Percentiles rank a stretch among this genome's conserved stretches.
Evolutionary conservation across 2,888 invertebrate genomes (phyloP).

Genomic region (Ichneumoninae sp.): DNA sequence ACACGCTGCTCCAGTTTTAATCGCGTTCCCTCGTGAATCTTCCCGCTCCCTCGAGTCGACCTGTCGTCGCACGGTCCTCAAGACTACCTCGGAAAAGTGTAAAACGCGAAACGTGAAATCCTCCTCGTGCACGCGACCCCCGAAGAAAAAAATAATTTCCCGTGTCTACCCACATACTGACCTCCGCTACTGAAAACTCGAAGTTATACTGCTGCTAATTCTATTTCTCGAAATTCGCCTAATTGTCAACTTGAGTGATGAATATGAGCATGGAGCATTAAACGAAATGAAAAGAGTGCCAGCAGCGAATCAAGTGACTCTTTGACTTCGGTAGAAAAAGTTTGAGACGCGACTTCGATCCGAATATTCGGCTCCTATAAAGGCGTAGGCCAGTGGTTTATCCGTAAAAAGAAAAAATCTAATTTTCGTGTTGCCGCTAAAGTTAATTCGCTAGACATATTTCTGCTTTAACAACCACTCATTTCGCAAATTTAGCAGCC

Average conservation of each 20-base stretch:
- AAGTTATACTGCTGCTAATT: conserved; percentile 16
- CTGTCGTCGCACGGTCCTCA: neutral
- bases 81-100: conserved; percentile 12
- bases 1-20: conserved; percentile 54
- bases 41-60: conserved; percentile 18
- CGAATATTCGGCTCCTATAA: no score
- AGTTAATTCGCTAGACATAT: no score
- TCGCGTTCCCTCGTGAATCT: conserved; percentile 15
- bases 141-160: conserved; percentile 13
- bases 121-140: neutral
- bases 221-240: conserved; percentile 37
- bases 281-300: neutral
- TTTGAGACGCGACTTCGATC: neutral
- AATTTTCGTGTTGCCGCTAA: no score
- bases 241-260: conserved; percentile 44
- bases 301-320: neutral
- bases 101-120: neutral
- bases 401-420: no score
- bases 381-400: no score
- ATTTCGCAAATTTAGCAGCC: no score
- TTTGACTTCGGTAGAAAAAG: conserved; percentile 35
- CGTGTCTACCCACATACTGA: conserved; percentile 40
- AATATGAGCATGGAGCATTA: conserved; percentile 27
- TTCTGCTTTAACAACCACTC: no score
- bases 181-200: conserved; percentile 34